Conservation (phyloP, 2,113 vertebrate genomes). For the Nibea albiflora region DNA sequence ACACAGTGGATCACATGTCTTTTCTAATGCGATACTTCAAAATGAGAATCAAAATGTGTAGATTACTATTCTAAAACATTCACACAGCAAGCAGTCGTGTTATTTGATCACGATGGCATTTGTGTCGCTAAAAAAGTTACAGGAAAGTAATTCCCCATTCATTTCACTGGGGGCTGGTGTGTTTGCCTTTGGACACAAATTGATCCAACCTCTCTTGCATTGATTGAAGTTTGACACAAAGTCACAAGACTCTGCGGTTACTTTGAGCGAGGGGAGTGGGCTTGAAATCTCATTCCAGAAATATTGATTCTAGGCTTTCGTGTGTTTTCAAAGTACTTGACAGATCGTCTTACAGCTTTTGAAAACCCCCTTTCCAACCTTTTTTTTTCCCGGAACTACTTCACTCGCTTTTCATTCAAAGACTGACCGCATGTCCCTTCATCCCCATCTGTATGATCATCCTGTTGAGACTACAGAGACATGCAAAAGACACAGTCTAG, state of each 20-base stretch:
- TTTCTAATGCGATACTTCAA: too few species aligned
- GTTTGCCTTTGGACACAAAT: not conserved
- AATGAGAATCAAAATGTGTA: not conserved
- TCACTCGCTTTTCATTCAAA: not conserved
- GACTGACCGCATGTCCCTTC: not conserved
- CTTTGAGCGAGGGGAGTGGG: not conserved
- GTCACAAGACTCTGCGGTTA: not conserved
- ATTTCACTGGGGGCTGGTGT: not conserved
- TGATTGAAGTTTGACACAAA: not conserved
- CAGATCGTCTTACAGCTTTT: not conserved
- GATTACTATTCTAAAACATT: not conserved
- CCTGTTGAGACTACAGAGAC: not conserved
- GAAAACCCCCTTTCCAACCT: not conserved
- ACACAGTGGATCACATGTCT: too few species aligned
- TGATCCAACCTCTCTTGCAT: not conserved
- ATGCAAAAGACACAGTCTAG: not conserved
- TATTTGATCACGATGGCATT: not conserved
- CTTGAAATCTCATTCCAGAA: not conserved
- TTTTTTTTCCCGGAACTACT: not conserved
- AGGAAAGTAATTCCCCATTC: not conserved
- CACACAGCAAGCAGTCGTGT: not conserved
- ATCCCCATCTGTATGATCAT: not conserved
- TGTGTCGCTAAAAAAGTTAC: not conserved
- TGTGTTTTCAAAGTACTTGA: not conserved
- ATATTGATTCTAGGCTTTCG: not conserved